These are phyloP conservation scores for Drosophila pseudoananassae DNA, from an alignment of 1,140 invertebrate species.

Conservation along the genomic window DNA sequence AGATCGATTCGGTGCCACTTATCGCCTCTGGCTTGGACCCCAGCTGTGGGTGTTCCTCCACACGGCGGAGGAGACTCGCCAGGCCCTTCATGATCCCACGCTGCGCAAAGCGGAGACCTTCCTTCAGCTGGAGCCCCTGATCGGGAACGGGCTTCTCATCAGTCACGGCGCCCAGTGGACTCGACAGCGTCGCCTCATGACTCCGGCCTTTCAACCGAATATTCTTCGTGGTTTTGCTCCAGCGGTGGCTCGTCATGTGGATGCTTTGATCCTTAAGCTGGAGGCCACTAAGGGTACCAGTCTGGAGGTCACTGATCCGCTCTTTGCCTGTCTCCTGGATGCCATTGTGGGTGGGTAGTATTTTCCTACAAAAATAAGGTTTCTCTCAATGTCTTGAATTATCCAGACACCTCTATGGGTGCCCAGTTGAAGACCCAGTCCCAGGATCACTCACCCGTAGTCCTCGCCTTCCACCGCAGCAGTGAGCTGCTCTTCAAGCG, in stretches of 20 bases:
- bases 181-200: slow-evolving; percentile 62
- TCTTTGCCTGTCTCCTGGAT: slow-evolving; percentile 75
- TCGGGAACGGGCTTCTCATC: slow-evolving; percentile 73
- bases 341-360: slow-evolving; percentile 65
- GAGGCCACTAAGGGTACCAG: slow-evolving; percentile 1
- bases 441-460: slow-evolving; percentile 38
- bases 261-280: slow-evolving; percentile 47
- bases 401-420: slow-evolving; percentile 76
- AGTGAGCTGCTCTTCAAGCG: slow-evolving; percentile 69
- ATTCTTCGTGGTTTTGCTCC: slow-evolving; percentile 54
- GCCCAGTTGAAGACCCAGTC: slow-evolving; percentile 56
- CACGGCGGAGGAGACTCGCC: slow-evolving; percentile 65
- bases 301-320: slow-evolving; percentile 65
- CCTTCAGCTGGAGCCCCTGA: slow-evolving; percentile 60
- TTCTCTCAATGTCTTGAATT: slow-evolving; percentile 19
- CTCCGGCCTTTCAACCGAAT: slow-evolving; percentile 66
- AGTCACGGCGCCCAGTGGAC: slow-evolving; percentile 69
- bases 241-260: slow-evolving; percentile 44
- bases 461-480: slow-evolving; percentile 61
- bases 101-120: slow-evolving; percentile 66
- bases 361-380: background rate
- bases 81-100: slow-evolving; percentile 65
- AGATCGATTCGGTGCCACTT: slow-evolving; percentile 58
- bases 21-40: slow-evolving; percentile 73
- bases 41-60: slow-evolving; percentile 77